Evolutionary conservation across 1,140 invertebrate species (phyloP), one percentile per base, ranked within the genome.

Genomic region (Caenorhabditis briggsae): DNA sequence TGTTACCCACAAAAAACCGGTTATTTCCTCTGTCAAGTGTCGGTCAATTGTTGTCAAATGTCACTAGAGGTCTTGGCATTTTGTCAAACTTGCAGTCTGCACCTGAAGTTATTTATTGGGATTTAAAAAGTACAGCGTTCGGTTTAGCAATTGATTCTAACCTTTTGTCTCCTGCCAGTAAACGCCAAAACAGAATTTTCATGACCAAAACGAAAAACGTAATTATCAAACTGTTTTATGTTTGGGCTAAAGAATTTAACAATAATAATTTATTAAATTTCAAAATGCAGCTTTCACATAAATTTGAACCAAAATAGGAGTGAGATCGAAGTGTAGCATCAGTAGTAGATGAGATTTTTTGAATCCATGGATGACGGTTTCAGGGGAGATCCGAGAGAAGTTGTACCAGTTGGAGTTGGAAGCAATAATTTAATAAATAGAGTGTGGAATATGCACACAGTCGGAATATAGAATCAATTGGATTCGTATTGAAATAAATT

Each of bases 1-100:
- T n/a, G 18, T 2, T 9, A 58, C 16, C 20, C 3, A 25, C 18
- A 61, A 46, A 46, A 46, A 70, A 70, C 64, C 41, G 18, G 64
- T 70, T 70, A n/a, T 59, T n/a, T 61, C 23, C 23, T 18, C 14
- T 70, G 64, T 70, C 64, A 70, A 70, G 23, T 64, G 59, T 46
- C 11, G 64, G 16, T 43, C 64, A 70, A 23, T n/a, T 43, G 18
- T 46, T 70, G 64, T 70, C 64, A 64, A 64, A 64, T 64, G 59
- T 64, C 59, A 64, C 0, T 64, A 0, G 23, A 5, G 9, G 14
- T 61, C 7, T 25, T 3, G 14, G 16, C 3, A 43, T 43, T 18
- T 70, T 70, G 41, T 18, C 64, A 33, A 65, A 43, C 43, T 46
- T 46, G 64, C 41, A 46, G 41, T 70, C 41, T 70, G 20, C 59